Percentiles rank a stretch among this genome's conserved stretches.
phyloP scores from a whole-genome alignment of 2,113 vertebrate genomes.

The Chaenogobius annularis region DNA sequence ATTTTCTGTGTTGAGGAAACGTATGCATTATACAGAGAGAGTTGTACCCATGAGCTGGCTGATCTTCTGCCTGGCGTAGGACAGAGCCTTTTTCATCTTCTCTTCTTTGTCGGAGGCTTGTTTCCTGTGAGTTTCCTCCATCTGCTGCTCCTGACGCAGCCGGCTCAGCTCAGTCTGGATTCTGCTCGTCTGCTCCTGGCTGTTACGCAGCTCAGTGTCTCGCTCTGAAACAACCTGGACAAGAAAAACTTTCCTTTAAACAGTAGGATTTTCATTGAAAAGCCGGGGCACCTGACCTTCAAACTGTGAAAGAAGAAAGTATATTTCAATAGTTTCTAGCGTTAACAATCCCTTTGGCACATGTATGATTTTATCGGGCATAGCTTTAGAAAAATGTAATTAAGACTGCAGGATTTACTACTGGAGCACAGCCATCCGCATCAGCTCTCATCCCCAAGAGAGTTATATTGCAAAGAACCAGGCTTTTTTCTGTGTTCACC shows the following conservation, averaged over 20 bases:
- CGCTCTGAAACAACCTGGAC: constrained; percentile 84
- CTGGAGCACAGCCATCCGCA: too few species aligned
- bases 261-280: too few species aligned
- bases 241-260: background rate
- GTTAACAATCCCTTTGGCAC: too few species aligned
- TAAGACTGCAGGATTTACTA: too few species aligned
- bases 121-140: constrained; percentile 90
- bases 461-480: too few species aligned
- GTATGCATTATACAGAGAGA: background rate
- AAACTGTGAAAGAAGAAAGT: too few species aligned
- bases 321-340: too few species aligned
- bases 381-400: too few species aligned
- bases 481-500: too few species aligned
- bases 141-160: constrained; percentile 89
- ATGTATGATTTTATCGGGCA: too few species aligned
- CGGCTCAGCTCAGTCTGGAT: constrained; percentile 84
- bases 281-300: too few species aligned
- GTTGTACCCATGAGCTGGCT: constrained; percentile 82
- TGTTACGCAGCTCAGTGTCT: constrained; percentile 81
- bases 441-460: too few species aligned
- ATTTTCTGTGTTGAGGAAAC: background rate
- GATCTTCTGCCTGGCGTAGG: constrained; percentile 91
- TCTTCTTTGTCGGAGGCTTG: constrained; percentile 94
- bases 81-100: constrained; percentile 89
- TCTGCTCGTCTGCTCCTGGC: constrained; percentile 85